Conservation (phyloP, 2,888 invertebrate genomes). For the Eurytoma adleriae region DNA sequence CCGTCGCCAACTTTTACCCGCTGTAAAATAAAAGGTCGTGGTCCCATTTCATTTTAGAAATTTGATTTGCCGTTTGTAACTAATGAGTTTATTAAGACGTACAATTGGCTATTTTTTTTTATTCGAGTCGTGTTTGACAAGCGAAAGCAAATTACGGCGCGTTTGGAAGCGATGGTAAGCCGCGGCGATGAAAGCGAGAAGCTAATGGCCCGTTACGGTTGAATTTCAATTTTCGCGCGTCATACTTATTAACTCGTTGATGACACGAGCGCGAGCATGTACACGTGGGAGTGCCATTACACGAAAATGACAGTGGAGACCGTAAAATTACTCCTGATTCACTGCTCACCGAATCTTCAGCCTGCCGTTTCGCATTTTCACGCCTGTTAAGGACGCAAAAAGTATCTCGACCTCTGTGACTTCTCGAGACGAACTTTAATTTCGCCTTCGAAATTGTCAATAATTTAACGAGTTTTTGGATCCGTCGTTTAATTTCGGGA, state of each 20-base stretch:
- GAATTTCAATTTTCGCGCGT: constrained; percentile 62
- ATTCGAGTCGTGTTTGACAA: too few species aligned
- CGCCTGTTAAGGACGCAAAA: constrained; percentile 39
- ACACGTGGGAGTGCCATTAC: constrained; percentile 47
- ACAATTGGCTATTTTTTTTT: too few species aligned
- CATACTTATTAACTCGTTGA: constrained; percentile 58
- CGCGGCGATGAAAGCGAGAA: constrained; percentile 59
- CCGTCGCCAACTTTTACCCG: too few species aligned
- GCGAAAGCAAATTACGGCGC: neutral
- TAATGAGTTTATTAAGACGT: too few species aligned
- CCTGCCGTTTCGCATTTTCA: constrained; percentile 49
- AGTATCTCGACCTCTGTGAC: constrained; percentile 14
- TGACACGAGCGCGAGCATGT: constrained; percentile 5
- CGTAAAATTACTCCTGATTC: constrained; percentile 48
- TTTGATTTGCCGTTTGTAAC: too few species aligned
- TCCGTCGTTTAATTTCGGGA: too few species aligned
- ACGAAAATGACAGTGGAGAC: constrained; percentile 47
- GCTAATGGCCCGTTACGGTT: constrained; percentile 64
- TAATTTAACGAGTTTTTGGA: too few species aligned
- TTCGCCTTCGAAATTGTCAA: too few species aligned
- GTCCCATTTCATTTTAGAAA: too few species aligned
- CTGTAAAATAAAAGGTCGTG: too few species aligned
- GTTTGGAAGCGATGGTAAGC: constrained; percentile 50
- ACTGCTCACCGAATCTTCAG: neutral
- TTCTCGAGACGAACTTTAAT: too few species aligned